Evolutionary conservation across 2,888 invertebrate genomes (phyloP), one percentile per base, ranked within the genome.

Genomic region (Tetranychus truncatus): DNA sequence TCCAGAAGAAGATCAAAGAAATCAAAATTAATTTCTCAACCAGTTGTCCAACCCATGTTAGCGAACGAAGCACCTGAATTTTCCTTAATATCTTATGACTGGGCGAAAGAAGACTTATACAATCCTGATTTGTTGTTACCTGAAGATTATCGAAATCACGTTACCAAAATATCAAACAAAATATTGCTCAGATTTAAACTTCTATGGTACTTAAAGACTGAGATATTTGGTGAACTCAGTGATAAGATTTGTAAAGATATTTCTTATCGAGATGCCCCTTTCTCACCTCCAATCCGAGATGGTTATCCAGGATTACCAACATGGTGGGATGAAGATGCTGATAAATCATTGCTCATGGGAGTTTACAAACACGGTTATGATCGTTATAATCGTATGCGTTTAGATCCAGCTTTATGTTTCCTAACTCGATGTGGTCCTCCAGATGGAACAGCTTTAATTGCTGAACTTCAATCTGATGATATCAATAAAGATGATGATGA

Each of bases 351-450:
- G 82, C 87, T 99, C 83, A 91, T 96, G 81, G 99, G 97, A 83
- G 93, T 95, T 81, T 97, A 92, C 87, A 92, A 96, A 85, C 97
- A 99, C 86, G 99, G 97, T 84, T 96, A 95, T 86, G 97, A 97
- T 87, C 92, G 91, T 86, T 97, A 95, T 86, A 89, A 92, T 83
- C 89, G 91, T 84, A 96, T 99, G 90, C 89, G 96, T 83, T 89
- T 89, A 82, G 99, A 99, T 86, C 92, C 95, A 80, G 88, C 89
- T 82, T 88, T 99, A 81, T 89, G 91, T 86, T 99, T 94, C 87
- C 89, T 95, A 82, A 88, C 89, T 83, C 90, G 91, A 84, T 90
- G 87, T 81, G 87, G 88, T 78, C 88, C 88, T 79, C 85, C 86
- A 77, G 80, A 84, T 78, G 81, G 81, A 46, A 81, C 81, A 34